Evolutionary conservation across 2,888 invertebrate genomes (phyloP).

Genomic region (Oligia latruncula): DNA sequence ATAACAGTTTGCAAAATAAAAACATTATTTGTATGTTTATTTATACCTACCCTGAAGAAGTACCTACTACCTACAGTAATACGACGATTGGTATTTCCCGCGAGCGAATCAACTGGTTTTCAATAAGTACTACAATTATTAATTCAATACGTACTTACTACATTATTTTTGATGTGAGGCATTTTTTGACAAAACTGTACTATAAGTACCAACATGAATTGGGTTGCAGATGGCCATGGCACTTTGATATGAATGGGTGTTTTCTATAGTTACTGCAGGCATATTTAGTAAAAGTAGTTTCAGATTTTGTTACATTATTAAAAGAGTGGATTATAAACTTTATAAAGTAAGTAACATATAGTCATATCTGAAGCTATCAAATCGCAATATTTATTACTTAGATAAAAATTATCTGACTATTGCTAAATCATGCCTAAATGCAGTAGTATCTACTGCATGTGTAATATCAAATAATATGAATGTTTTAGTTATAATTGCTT

Average conservation of each 20-base stretch:
- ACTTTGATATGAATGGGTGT: not conserved
- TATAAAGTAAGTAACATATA: too few relatives aligned
- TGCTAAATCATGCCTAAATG: not conserved
- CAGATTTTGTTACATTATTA: not conserved
- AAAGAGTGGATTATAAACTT: not conserved
- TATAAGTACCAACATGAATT: not conserved
- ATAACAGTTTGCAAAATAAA: conserved; percentile 1
- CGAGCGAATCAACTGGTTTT: conserved; percentile 7
- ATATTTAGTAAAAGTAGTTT: not conserved
- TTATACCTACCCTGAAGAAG: not conserved
- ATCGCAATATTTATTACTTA: not conserved
- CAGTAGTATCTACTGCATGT: not conserved
- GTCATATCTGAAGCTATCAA: not conserved
- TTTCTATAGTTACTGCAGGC: not conserved
- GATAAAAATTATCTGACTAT: not conserved
- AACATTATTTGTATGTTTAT: not conserved
- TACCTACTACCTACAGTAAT: not conserved
- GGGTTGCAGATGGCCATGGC: not conserved
- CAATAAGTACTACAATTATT: not conserved
- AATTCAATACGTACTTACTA: not conserved
- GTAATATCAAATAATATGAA: not conserved
- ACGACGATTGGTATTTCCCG: conserved; percentile 44
- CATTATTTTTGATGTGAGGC: not conserved
- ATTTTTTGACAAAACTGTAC: not conserved
- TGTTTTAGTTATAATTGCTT: conserved; percentile 3